phyloP scores from a whole-genome alignment of 30 jellyfish, hydroid and myxozoan genomes.

The Hydra vulgaris region DNA sequence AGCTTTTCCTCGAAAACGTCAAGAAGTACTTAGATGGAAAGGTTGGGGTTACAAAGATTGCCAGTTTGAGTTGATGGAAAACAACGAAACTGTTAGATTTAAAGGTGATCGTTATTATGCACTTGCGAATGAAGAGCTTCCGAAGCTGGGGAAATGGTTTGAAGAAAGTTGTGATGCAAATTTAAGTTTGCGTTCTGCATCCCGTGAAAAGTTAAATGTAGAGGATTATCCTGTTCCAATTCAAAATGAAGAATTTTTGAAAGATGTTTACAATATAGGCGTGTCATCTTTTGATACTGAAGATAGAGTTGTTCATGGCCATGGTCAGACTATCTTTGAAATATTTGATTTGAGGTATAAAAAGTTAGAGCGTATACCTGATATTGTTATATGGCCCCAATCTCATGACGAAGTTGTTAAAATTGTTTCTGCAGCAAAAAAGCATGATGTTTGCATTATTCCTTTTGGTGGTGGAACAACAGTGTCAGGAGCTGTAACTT shows the following conservation, averaged over 20 bases:
- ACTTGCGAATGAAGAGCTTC: slow-evolving; percentile 65
- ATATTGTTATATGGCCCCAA: slow-evolving; percentile 78
- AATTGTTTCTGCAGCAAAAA: slow-evolving; percentile 53
- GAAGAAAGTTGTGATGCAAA: slow-evolving; percentile 76
- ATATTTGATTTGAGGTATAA: slow-evolving; percentile 73
- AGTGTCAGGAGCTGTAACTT: slow-evolving; percentile 79
- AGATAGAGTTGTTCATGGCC: slow-evolving; percentile 90
- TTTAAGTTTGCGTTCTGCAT: slow-evolving; percentile 46
- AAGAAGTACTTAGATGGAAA: slow-evolving; percentile 68
- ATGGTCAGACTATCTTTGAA: slow-evolving; percentile 89
- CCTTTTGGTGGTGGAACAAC: slow-evolving; percentile 99
- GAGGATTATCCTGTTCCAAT: slow-evolving; percentile 62
- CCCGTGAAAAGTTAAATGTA: slow-evolving; percentile 34
- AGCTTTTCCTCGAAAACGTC: slow-evolving; percentile 84
- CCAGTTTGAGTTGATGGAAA: slow-evolving; percentile 32
- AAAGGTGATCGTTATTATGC: slow-evolving; percentile 76
- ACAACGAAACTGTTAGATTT: slow-evolving; percentile 38
- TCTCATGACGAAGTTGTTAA: slow-evolving; percentile 80
- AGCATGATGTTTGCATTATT: slow-evolving; percentile 57
- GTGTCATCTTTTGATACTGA: slow-evolving; percentile 51
- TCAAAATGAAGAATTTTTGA: slow-evolving; percentile 38
- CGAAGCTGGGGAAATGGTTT: slow-evolving; percentile 80
- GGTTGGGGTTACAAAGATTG: slow-evolving; percentile 97
- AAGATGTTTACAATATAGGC: slow-evolving; percentile 20
- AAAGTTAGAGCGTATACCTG: slow-evolving; percentile 65